phyloP scores from a whole-genome alignment of 2,888 invertebrate species.

The Andrena haemorrhoa region DNA sequence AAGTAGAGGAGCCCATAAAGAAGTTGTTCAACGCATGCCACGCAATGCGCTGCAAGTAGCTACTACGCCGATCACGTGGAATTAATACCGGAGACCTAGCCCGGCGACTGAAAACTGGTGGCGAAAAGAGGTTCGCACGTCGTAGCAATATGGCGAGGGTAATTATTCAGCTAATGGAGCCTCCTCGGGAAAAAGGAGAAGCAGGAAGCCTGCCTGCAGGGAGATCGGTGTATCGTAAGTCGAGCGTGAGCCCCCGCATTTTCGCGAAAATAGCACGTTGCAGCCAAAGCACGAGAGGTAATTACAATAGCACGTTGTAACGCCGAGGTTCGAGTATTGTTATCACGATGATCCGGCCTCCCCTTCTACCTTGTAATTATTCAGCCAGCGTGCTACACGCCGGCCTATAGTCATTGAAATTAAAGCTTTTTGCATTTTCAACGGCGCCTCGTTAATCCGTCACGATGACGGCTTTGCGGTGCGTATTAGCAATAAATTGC shows the following conservation, averaged over 20 bases:
- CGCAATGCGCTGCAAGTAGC: background rate
- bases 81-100: slow-evolving; percentile 1
- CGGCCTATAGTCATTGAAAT: slow-evolving; percentile 65
- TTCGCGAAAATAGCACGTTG: slow-evolving; percentile 67
- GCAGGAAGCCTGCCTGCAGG: slow-evolving; percentile 1
- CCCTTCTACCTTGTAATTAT: slow-evolving; percentile 63
- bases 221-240: slow-evolving; percentile 45
- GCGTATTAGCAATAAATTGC: slow-evolving; percentile 60
- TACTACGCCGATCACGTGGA: background rate
- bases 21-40: background rate
- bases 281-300: slow-evolving; percentile 64
- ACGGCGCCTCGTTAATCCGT: slow-evolving; percentile 69
- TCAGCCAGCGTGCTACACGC: slow-evolving; percentile 34
- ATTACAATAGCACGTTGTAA: slow-evolving; percentile 68
- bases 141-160: slow-evolving; percentile 2
- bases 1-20: background rate
- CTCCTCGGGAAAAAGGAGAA: slow-evolving; percentile 18
- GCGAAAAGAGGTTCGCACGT: slow-evolving; percentile 31
- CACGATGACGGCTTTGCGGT: slow-evolving; percentile 55
- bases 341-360: slow-evolving; percentile 67
- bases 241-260: slow-evolving; percentile 53
- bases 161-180: slow-evolving; percentile 43
- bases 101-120: slow-evolving; percentile 10
- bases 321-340: slow-evolving; percentile 65
- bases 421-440: slow-evolving; percentile 67